Evolutionary conservation across 1,140 invertebrate genomes (phyloP), one percentile per base, ranked within the genome.

Genomic region (Pogonomyrmex barbatus): DNA sequence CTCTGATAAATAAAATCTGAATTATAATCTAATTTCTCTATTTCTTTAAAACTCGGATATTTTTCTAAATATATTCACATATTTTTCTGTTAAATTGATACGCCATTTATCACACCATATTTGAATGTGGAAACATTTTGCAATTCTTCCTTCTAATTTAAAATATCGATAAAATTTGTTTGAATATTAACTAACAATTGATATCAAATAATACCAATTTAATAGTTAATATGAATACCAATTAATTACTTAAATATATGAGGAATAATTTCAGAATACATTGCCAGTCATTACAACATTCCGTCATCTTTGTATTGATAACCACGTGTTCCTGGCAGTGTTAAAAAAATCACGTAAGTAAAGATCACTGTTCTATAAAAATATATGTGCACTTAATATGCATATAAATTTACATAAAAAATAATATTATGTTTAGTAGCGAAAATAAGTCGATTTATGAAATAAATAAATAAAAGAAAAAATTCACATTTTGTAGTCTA

Each of bases 361-460:
- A 81, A 83, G 68, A 75, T 75, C 42, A 82, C 30, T 82, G 60
- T 84, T 88, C n/a, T 85, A 78, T 39, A 86, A 86, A 60, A 87
- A 86, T 88, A 89, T 86, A 90, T 87, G 87, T 90, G 87, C 92
- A 92, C 90, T 92, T 89, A 62, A 92, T 90, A 92, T 92, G 92
- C 90, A 92, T 91, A 88, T 93, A 93, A 92, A 92, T 92, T 93
- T 91, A 90, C 89, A 65, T 90, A 92, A 89, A 92, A 92, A 92
- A 92, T 67, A 91, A 91, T 91, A 86, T 89, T 90, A 85, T 79
- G 87, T 52, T 70, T 70, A 70, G 4, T 90, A 91, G 77, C 83
- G 91, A 90, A 76, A 86, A 65, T 87, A 93, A 92, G 81, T 90
- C 79, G 75, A 81, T 70, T 92, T 89, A 93, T 86, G 90, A 91